A percentile compares a stretch with the other conserved stretches of the same genome.
Evolutionary conservation across 1,140 invertebrate species (phyloP).

Genomic region (Chironomus striatipennis): DNA sequence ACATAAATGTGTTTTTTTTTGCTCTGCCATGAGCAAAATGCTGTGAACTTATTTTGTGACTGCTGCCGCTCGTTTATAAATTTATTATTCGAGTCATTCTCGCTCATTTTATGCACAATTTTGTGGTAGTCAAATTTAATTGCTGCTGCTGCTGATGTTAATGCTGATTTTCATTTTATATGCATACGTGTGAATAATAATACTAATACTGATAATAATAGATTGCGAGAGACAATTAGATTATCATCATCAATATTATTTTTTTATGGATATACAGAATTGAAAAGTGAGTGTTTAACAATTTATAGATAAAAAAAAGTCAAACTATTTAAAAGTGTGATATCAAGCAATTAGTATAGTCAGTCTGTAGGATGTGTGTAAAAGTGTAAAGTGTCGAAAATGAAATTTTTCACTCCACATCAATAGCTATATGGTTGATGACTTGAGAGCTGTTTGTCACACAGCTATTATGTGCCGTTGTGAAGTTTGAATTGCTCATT

Average conservation of each 20-base stretch:
- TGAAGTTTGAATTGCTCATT: not conserved
- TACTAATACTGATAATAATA: not conserved
- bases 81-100: not conserved
- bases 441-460: no score
- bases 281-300: no score
- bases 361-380: no score
- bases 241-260: not conserved
- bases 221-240: not conserved
- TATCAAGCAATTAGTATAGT: no score
- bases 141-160: not conserved
- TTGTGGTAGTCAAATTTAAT: not conserved
- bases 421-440: no score
- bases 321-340: no score
- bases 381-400: no score
- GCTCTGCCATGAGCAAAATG: not conserved
- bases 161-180: not conserved
- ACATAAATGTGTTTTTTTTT: not conserved
- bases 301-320: no score
- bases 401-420: no score
- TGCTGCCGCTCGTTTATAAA: constrained; percentile 1
- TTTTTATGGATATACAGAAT: no score
- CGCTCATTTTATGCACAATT: no score
- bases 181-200: not conserved
- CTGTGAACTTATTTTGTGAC: not conserved
- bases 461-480: not conserved